Base-by-base conservation (phyloP, 2,113 vertebrate genomes). In the Cinclus mexicanus region DNA sequence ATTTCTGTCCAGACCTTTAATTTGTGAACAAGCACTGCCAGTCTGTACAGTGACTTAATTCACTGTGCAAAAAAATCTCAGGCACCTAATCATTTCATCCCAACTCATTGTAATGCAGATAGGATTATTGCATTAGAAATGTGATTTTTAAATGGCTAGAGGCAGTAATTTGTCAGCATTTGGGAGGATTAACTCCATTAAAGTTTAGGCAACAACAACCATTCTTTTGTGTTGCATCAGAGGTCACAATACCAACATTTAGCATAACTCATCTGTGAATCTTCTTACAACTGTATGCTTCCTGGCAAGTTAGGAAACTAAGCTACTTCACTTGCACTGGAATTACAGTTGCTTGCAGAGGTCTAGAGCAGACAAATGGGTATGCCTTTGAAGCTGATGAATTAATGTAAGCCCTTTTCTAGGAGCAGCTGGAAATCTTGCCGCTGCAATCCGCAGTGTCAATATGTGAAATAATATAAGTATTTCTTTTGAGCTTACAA, bases 61-160 rank as follows among this genome's bases (percentile, higher is more conserved):
- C 95, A 87, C 92, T 97, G 95, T 93, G 95, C 87, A 96, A 95
- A 97, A 97, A 97, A 97, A 83, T 96, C 95, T 96, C 78, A 55
- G 90, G 87, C 89, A 94, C 93, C 95, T 97, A 93, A 95, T 98
- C 81, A 96, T 97, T 95, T 96, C 96, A 95, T 94, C 92, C 90
- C 57, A 75, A 92, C 61, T 95, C 97, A 86, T 55, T 94, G 93
- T 96, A 96, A 94, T 97, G 89, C 95, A 96, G 97, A 97, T 93
- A 92, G 97, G 96, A 97, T 97, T 97, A 97, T 95, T 97, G 93
- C 87, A 95, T 98, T 97, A 97, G 97, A 97, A 97, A 96, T 97
- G 97, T 97, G 97, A 97, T 95, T 97, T 37, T 97, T 97, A 97
- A 97, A 95, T 95, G 93, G 72, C 97, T 57, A 3, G 86, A 92